phyloP scores from a whole-genome alignment of 2,113 vertebrate species.

The Caloenas nicobarica region DNA sequence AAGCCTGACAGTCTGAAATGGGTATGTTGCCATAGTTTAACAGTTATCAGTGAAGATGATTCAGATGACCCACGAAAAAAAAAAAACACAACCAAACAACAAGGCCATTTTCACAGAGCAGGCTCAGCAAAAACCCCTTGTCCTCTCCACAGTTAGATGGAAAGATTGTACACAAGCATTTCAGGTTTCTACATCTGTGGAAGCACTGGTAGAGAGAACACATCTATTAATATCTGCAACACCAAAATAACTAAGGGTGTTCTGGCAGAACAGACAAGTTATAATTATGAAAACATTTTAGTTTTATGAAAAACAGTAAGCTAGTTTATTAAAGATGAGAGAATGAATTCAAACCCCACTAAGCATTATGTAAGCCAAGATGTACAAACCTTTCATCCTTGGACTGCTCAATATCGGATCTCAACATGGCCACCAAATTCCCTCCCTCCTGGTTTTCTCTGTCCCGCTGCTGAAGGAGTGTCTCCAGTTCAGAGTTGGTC shows the following conservation, averaged over 20 bases:
- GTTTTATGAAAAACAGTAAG: background rate
- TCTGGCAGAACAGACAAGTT: background rate
- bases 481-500: conserved; percentile 79
- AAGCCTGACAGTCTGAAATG: background rate
- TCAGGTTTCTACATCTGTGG: background rate
- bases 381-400: conserved; percentile 81
- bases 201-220: background rate
- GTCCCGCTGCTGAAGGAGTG: conserved; percentile 77
- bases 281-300: background rate
- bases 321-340: background rate
- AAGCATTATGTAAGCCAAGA: background rate
- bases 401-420: conserved; percentile 78
- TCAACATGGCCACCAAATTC: conserved; percentile 85
- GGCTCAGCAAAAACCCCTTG: background rate
- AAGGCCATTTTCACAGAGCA: background rate
- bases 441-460: conserved; percentile 85
- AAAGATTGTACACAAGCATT: background rate
- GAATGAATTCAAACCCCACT: background rate
- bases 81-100: fast-evolving
- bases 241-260: background rate
- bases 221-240: background rate
- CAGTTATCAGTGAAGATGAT: background rate
- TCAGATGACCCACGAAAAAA: background rate
- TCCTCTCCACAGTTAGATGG: background rate
- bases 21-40: background rate